Percentiles rank a stretch among this genome's conserved stretches.
Conservation (phyloP, 2,113 vertebrate species). For the Lathamus discolor region DNA sequence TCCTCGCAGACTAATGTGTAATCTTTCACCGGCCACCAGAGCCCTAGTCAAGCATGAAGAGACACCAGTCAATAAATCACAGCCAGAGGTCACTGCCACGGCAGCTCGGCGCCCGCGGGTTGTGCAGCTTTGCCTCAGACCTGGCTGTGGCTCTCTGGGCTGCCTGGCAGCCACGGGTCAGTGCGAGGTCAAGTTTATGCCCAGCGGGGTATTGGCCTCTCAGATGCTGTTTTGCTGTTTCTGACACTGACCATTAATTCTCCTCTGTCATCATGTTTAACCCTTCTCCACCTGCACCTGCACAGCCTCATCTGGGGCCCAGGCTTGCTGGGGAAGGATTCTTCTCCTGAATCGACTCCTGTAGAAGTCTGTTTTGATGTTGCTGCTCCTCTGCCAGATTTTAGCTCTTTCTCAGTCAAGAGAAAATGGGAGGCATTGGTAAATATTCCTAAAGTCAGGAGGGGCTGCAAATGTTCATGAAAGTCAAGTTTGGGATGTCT, state of each 20-base stretch:
- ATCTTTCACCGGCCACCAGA: conserved; percentile 39
- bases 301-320: background rate
- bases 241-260: conserved; percentile 53
- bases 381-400: background rate
- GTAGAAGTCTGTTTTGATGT: background rate
- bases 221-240: conserved; percentile 1
- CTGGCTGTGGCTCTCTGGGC: background rate
- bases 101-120: background rate
- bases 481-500: background rate
- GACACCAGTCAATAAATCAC: conserved; percentile 35
- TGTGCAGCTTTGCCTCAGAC: background rate
- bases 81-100: conserved; percentile 10
- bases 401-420: background rate
- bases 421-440: background rate
- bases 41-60: conserved; percentile 23
- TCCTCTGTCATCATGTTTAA: background rate
- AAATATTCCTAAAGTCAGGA: background rate
- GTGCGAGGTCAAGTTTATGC: conserved; percentile 32
- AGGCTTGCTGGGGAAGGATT: fast-evolving
- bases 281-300: background rate
- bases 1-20: conserved; percentile 49
- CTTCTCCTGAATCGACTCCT: fast-evolving
- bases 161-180: conserved; percentile 40
- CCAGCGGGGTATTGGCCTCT: conserved; percentile 23
- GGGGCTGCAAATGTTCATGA: background rate